These are phyloP conservation scores for Philaenus spumarius DNA, from an alignment of 1,140 invertebrate species.

Conservation along the genomic window DNA sequence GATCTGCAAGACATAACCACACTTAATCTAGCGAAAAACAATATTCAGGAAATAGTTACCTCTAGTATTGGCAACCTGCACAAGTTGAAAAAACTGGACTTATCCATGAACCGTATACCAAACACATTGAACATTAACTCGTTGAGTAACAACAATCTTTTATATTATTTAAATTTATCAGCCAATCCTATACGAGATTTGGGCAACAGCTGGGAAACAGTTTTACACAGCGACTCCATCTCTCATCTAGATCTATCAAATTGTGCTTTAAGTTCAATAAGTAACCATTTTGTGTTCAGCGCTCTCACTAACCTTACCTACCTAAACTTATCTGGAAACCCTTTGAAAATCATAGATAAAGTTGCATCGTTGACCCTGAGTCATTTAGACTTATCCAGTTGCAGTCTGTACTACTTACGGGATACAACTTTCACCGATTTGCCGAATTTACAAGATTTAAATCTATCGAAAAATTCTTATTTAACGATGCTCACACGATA, in stretches of 20 bases:
- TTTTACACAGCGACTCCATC: conserved; percentile 1
- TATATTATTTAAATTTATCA: too few species aligned
- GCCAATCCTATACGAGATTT: conserved; percentile 1
- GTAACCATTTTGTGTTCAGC: background rate
- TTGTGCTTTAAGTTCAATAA: background rate
- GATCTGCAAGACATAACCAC: too few species aligned
- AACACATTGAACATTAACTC: too few species aligned
- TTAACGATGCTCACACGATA: background rate
- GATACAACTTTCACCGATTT: background rate
- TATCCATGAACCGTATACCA: too few species aligned
- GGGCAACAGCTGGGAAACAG: background rate
- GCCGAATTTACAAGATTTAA: conserved; percentile 1
- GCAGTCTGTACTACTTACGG: background rate
- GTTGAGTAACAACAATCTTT: too few species aligned
- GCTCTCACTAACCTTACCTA: background rate
- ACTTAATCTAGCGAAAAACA: too few species aligned
- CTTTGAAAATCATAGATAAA: background rate
- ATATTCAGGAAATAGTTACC: too few species aligned
- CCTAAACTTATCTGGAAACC: background rate
- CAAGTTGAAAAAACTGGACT: too few species aligned
- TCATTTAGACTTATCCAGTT: conserved; percentile 4
- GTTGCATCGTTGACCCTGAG: background rate
- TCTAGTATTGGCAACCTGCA: too few species aligned
- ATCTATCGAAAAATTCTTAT: background rate
- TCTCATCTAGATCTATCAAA: background rate